Base-by-base conservation (phyloP, 2,113 vertebrate species). In the Bambusicola thoracicus region DNA sequence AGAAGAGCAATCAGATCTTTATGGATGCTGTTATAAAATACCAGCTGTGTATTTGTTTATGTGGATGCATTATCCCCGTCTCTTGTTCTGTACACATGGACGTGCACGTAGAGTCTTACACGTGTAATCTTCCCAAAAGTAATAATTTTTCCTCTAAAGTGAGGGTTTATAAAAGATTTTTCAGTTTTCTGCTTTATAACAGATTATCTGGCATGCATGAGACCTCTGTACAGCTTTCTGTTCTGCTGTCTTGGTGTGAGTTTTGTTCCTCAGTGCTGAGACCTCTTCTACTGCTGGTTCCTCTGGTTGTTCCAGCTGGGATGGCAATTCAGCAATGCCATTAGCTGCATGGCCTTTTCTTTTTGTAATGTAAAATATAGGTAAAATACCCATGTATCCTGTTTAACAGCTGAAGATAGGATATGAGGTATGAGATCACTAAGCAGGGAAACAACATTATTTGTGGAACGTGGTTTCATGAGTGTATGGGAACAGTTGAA, bases 211-310 rank as follows among this genome's bases (percentile, higher is more conserved):
- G 40, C 13, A 9, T 27, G 6, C 10, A 3, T 2, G 11, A 68
- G 32, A 46, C 30, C 19, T 53, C 25, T 36, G 13, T 16, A 17
- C n/a, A 51, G n/a, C 25, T 78, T 46, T 24, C 12, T 27, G 13
- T 46, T 48, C 4, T 2, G 8, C 6, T 22, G 11, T 29, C 32
- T 59, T 58, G 4, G 10, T 0, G 2, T 43, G 70, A 66, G 6
- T 36, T 66, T 89, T 93, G 15, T 10, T 66, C 6, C 49, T 53
- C n/a, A 22, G 7, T 29, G 30, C 65, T 18, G 22, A 49, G 40
- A 29, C 30, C 21, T 49, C 22, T 49, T 79, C 43, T 48, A 51
- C 8, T 38, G 8, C 43, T 56, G 58, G 24, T 9, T 63, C 59
- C 2, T 0, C 51, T 68, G 76, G 17, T 76, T 77, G 34, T 65